These are phyloP conservation scores for Telmatochromis bifrenatus DNA, from an alignment of 2,113 vertebrate genomes.

Conservation along the genomic window DNA sequence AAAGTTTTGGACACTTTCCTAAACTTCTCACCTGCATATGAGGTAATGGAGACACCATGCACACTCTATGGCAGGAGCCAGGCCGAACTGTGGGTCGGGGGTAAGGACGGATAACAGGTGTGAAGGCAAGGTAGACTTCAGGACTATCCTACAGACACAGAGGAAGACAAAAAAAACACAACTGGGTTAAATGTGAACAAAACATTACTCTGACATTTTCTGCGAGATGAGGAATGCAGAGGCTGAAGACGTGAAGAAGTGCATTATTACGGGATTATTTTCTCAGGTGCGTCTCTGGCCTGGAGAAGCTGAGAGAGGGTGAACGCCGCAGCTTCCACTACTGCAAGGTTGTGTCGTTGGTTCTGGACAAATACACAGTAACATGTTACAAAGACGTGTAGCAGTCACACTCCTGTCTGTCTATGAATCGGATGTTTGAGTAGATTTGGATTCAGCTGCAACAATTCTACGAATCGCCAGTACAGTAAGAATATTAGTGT, in stretches of 20 bases:
- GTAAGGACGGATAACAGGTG: constrained; percentile 76
- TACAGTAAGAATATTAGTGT: not conserved
- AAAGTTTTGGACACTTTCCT: not conserved
- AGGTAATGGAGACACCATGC: constrained; percentile 96
- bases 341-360: constrained; percentile 79
- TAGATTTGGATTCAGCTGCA: not conserved
- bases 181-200: not conserved
- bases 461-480: rapidly evolving
- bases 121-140: constrained; percentile 76
- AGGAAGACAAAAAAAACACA: not conserved
- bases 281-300: constrained; percentile 74
- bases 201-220: not conserved
- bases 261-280: constrained; percentile 76
- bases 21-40: constrained; percentile 75
- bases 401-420: not conserved
- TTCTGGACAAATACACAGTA: constrained; percentile 40
- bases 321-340: constrained; percentile 88
- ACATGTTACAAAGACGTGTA: not conserved
- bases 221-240: not conserved
- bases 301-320: constrained; percentile 92
- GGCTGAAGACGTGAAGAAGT: not conserved
- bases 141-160: constrained; percentile 67
- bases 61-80: constrained; percentile 82
- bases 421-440: not conserved
- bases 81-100: constrained; percentile 69